These are phyloP conservation scores for Troilus luridus DNA, from an alignment of 2,888 invertebrate genomes.

Conservation along the genomic window DNA sequence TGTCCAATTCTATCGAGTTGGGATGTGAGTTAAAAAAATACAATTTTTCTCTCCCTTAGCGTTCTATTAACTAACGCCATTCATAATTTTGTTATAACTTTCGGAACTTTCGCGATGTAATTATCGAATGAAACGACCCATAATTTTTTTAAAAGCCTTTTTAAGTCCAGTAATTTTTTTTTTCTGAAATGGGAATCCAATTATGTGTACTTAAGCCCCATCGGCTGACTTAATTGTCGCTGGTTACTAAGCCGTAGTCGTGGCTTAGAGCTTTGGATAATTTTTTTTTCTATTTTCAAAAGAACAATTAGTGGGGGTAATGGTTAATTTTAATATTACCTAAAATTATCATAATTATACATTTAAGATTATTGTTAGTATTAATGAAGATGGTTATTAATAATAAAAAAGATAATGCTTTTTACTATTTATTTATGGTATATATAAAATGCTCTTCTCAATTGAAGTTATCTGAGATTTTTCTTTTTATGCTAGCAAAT, in stretches of 20 bases:
- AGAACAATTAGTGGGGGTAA: background rate
- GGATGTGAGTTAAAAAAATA: slow-evolving; percentile 12
- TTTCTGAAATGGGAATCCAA: slow-evolving; percentile 11
- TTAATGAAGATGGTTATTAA: too few relatives aligned
- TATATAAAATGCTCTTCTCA: too few relatives aligned
- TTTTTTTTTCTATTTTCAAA: background rate
- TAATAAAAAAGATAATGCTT: too few relatives aligned
- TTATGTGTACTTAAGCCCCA: slow-evolving; percentile 32
- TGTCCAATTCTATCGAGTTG: background rate
- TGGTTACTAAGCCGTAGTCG: background rate
- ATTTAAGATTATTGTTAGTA: background rate
- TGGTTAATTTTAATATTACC: background rate
- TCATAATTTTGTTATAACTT: slow-evolving; percentile 27
- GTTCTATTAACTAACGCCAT: background rate
- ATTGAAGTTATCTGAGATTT: too few relatives aligned
- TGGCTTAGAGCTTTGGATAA: too few relatives aligned
- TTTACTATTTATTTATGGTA: too few relatives aligned
- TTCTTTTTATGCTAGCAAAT: too few relatives aligned
- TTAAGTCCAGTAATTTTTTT: background rate
- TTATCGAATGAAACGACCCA: slow-evolving; percentile 8
- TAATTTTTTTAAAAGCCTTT: slow-evolving; percentile 46
- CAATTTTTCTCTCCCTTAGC: background rate
- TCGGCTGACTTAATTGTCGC: background rate
- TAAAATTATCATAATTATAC: background rate
- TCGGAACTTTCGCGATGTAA: background rate